Percentiles rank a stretch among this genome's conserved stretches.
phyloP scores from a whole-genome alignment of 2,113 vertebrate species.

The Equus quagga region DNA sequence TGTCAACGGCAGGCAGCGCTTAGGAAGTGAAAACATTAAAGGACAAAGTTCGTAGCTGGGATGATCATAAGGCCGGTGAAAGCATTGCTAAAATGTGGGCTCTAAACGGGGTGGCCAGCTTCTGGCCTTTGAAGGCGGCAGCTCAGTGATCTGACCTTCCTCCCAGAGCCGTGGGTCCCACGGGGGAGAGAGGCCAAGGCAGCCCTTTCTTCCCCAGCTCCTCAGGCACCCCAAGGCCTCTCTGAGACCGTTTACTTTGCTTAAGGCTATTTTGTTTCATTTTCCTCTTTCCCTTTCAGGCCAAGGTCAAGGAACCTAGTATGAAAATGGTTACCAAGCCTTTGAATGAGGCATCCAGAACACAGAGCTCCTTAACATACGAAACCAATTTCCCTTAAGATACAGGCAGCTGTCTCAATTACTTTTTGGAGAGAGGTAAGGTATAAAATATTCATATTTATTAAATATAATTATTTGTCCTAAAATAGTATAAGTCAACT shows the following conservation, averaged over 20 bases:
- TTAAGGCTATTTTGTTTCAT: not conserved
- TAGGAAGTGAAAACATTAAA: not conserved
- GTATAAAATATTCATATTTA: not conserved
- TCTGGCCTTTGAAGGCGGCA: not conserved
- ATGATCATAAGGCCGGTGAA: not conserved
- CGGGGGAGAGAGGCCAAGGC: not conserved
- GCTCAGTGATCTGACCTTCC: not conserved
- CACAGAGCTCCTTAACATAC: not conserved
- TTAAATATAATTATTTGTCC: not conserved
- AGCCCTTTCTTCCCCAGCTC: too few relatives aligned
- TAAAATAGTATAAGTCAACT: not conserved
- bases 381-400: not conserved
- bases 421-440: not conserved
- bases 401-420: not conserved
- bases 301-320: not conserved
- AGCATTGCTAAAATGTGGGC: not conserved
- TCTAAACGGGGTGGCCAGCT: not conserved
- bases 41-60: not conserved
- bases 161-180: fast-evolving
- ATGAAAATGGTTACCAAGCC: not conserved
- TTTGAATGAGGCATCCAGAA: not conserved
- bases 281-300: not conserved
- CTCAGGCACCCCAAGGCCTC: not conserved
- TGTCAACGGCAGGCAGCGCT: not conserved
- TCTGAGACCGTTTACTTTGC: not conserved